Evolutionary conservation across 2,797 vertebrate genomes (phyloP).

Genomic region (Anguilla obscura): DNA sequence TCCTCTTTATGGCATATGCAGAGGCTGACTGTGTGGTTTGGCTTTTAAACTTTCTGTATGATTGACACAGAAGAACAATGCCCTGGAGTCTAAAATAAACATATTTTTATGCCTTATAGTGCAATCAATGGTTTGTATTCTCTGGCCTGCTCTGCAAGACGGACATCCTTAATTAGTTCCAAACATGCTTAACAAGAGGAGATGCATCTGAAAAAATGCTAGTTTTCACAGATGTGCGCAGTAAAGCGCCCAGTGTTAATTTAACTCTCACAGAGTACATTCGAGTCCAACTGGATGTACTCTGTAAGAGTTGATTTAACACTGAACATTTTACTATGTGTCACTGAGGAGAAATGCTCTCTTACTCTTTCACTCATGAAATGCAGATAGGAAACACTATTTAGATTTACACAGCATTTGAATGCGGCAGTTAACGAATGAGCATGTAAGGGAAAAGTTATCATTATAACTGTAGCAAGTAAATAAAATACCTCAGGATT

Average conservation of each 20-base stretch:
- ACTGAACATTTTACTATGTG: background rate
- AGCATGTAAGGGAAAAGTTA: too few species aligned
- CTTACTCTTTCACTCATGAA: background rate
- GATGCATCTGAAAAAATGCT: background rate
- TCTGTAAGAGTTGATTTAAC: too few species aligned
- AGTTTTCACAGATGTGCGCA: background rate
- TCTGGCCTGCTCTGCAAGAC: background rate
- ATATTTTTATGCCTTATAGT: background rate
- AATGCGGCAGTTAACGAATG: too few species aligned
- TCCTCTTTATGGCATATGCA: background rate
- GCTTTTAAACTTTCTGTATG: background rate
- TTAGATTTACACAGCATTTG: too few species aligned
- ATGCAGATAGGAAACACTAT: background rate
- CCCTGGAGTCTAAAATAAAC: background rate
- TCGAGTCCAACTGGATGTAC: too few species aligned
- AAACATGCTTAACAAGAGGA: background rate
- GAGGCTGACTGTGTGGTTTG: background rate
- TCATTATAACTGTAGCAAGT: too few species aligned
- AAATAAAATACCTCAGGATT: too few species aligned
- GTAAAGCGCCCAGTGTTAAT: too few species aligned
- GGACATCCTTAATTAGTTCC: constrained; percentile 7
- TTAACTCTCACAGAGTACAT: too few species aligned
- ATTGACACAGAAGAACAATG: constrained; percentile 1
- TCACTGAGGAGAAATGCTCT: background rate
- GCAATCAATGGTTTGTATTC: background rate